These are phyloP conservation scores for Zelleria hepariella DNA, from an alignment of 2,888 invertebrate species.

Conservation along the genomic window DNA sequence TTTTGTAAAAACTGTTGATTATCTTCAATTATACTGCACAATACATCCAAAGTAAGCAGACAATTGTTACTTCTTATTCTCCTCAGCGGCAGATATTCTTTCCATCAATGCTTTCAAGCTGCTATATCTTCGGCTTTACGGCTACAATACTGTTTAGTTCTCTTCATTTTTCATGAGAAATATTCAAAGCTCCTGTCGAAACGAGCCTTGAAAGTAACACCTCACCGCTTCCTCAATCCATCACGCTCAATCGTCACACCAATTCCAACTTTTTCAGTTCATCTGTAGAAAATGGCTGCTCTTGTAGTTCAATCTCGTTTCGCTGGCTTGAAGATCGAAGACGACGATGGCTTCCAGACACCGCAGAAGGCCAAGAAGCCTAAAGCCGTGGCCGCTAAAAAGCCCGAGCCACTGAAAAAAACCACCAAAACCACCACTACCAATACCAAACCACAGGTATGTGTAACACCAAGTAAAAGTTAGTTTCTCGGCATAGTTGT, in stretches of 20 bases:
- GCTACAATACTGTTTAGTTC: not conserved
- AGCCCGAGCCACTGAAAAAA: constrained; percentile 48
- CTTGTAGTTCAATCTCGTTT: constrained; percentile 80
- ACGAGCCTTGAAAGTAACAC: not conserved
- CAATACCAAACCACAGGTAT: constrained; percentile 45
- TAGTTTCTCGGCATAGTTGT: no score
- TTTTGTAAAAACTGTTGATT: not conserved
- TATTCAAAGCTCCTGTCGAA: not conserved
- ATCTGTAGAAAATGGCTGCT: constrained; percentile 67
- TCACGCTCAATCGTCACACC: not conserved
- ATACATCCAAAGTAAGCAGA: not conserved
- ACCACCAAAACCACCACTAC: constrained; percentile 36
- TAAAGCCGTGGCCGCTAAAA: constrained; percentile 30
- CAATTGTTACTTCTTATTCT: not conserved
- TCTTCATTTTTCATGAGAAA: not conserved
- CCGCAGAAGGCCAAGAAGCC: constrained; percentile 46
- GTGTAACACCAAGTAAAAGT: no score
- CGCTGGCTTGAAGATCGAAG: constrained; percentile 81
- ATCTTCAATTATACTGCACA: not conserved
- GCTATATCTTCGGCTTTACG: not conserved
- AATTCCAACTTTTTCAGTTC: constrained; percentile 9
- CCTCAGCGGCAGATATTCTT: no score
- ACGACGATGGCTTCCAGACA: constrained; percentile 70
- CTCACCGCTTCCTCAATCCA: not conserved
- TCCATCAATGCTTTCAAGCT: not conserved